These are phyloP conservation scores for Coptodon rendalli DNA, from an alignment of 2,113 vertebrate genomes.

Conservation along the genomic window DNA sequence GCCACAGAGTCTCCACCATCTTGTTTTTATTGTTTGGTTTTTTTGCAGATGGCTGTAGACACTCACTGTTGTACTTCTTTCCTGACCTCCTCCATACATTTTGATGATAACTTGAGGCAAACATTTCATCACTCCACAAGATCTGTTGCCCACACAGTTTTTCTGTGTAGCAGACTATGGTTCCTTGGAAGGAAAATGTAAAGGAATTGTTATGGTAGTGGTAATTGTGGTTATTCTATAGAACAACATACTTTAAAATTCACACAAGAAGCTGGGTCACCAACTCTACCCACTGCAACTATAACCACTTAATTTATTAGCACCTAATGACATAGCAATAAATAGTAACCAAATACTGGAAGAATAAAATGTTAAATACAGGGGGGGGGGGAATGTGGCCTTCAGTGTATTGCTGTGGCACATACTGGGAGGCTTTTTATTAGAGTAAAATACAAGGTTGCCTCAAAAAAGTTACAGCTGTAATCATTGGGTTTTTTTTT, in stretches of 20 bases:
- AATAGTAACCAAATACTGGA: not conserved
- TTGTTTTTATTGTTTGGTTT: not conserved
- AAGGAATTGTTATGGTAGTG: not conserved
- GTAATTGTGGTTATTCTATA: not conserved
- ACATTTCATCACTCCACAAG: not conserved
- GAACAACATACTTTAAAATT: not conserved
- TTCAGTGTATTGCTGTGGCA: not conserved
- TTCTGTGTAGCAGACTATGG: not conserved
- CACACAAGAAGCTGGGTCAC: not conserved
- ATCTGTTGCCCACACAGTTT: not conserved
- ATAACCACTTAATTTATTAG: not conserved
- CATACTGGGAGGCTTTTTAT: not conserved
- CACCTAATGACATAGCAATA: not conserved
- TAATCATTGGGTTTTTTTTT: not conserved
- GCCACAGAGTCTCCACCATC: not conserved
- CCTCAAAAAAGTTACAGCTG: not conserved
- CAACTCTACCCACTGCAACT: not conserved
- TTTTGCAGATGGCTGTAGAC: not conserved
- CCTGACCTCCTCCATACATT: not conserved
- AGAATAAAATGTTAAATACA: not conserved
- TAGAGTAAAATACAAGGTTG: not conserved
- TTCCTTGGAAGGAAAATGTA: not conserved
- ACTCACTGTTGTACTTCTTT: not conserved
- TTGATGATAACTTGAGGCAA: not conserved
- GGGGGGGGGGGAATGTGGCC: rapidly evolving